These are phyloP conservation scores for Isichthys henryi DNA, from an alignment of 2,113 vertebrate genomes.

Conservation along the genomic window DNA sequence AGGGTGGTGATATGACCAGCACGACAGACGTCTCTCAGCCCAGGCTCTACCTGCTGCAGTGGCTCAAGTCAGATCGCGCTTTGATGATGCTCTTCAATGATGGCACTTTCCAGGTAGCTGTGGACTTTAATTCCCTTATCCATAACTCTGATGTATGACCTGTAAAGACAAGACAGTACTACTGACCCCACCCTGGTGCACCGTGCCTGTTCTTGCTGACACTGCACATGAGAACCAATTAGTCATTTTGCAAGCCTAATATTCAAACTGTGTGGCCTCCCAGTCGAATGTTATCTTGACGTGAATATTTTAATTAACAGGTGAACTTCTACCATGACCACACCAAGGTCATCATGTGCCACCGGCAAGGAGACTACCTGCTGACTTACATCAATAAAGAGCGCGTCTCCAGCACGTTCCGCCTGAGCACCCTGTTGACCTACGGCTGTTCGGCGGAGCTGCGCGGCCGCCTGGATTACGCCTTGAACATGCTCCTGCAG, in stretches of 20 bases:
- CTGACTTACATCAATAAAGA: conserved; percentile 97
- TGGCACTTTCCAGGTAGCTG: conserved; percentile 92
- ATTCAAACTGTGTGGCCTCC: not conserved
- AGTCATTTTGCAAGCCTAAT: no score
- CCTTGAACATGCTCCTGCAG: conserved; percentile 92
- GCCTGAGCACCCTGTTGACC: conserved; percentile 74
- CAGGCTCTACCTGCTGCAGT: conserved; percentile 89
- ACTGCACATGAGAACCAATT: not conserved
- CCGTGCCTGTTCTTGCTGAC: no score
- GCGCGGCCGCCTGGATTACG: conserved; percentile 86
- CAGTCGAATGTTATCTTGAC: not conserved
- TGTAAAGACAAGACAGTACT: not conserved
- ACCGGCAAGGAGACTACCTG: conserved; percentile 83
- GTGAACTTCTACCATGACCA: conserved; percentile 98
- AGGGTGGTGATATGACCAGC: conserved; percentile 88
- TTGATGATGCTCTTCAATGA: conserved; percentile 98
- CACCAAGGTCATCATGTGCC: conserved; percentile 93
- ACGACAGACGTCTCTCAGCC: conserved; percentile 75
- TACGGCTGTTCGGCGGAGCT: conserved; percentile 80
- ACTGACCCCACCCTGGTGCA: not conserved
- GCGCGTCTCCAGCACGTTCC: conserved; percentile 81
- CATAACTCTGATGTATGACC: not conserved
- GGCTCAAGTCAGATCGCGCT: conserved; percentile 95
- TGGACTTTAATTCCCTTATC: not conserved
- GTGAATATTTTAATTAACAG: conserved; percentile 51